phyloP scores from a whole-genome alignment of 2,888 invertebrate genomes.

The Volucella zonaria region DNA sequence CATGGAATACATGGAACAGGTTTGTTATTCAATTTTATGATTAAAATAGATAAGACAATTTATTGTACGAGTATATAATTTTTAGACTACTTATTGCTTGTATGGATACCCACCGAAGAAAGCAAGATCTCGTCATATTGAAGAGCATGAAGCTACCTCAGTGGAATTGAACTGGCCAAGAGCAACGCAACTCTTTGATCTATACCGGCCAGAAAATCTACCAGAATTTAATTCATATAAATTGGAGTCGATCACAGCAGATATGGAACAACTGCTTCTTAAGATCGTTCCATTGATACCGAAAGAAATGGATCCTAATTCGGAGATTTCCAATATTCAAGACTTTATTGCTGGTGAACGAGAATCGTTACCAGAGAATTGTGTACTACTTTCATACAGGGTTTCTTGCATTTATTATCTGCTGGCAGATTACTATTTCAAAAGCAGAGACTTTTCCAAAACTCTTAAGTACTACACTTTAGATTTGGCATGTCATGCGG shows the following conservation, averaged over 20 bases:
- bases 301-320: constrained; percentile 86
- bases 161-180: constrained; percentile 89
- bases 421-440: constrained; percentile 96
- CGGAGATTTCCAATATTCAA: constrained; percentile 85
- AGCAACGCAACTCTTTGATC: constrained; percentile 90
- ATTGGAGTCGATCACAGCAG: constrained; percentile 90
- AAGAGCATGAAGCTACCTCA: constrained; percentile 87
- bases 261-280: constrained; percentile 89
- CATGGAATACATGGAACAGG: constrained; percentile 91
- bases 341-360: constrained; percentile 87
- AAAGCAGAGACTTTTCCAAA: constrained; percentile 89
- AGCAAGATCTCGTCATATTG: constrained; percentile 83
- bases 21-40: constrained; percentile 38
- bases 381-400: constrained; percentile 84
- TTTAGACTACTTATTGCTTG: constrained; percentile 88
- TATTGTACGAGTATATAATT: constrained; percentile 76
- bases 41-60: constrained; percentile 75
- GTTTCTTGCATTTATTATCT: constrained; percentile 92
- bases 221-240: constrained; percentile 92
- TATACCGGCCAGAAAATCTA: constrained; percentile 90
- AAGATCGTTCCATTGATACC: constrained; percentile 89
- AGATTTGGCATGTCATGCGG: constrained; percentile 91
- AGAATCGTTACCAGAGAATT: constrained; percentile 84
- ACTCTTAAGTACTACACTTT: constrained; percentile 92
- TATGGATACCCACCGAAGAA: constrained; percentile 91